Evolutionary conservation across 1,140 invertebrate species (phyloP), one percentile per base, ranked within the genome.

Genomic region (Vanessa atalanta): DNA sequence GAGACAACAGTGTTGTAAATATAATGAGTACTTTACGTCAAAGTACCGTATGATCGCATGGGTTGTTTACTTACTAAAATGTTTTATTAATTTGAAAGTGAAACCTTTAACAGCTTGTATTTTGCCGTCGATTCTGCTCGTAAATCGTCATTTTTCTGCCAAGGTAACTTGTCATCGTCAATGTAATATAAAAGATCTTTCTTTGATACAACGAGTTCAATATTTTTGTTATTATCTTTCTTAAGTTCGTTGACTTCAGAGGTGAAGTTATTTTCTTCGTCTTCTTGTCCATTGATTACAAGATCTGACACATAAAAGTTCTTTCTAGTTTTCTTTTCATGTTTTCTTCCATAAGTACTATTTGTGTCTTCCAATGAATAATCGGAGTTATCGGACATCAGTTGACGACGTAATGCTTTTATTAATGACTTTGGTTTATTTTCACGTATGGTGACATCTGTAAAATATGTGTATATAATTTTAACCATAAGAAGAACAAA

Each of bases 101-200:
- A 0, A 16, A 70, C 69, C 60, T 70, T 63, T 50, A 70, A 70
- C 31, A 70, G 8, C 2, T 70, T 70, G 23, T 70, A 70, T 20
- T 63, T 70, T 20, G 23, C 57, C 12, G 57, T 47, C 31, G 60
- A 63, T 26, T 60, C 14, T 20, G 14, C 12, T 43, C 14, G 8
- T 12, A 37, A 23, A 31, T 48, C 16, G 0, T 65, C 9, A 48
- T 50, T 23, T 65, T 50, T 48, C 13, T 50, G 51, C n/a, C 37
- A 43, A 53, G 15, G 8, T n/a, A 65, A 16, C 5, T 48, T 20
- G 23, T 65, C 55, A 8, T 64, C 60, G 47, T 70, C 69, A 8
- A 70, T 43, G n/a, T 70, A 63, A 26, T 63, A 70, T 12, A 64
- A 15, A 43, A 63, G 60, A 6, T 70, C 69, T 63, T 48, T 63